Evolutionary conservation across 2,888 invertebrate genomes (phyloP).

Genomic region (Shargacucullia verbasci): DNA sequence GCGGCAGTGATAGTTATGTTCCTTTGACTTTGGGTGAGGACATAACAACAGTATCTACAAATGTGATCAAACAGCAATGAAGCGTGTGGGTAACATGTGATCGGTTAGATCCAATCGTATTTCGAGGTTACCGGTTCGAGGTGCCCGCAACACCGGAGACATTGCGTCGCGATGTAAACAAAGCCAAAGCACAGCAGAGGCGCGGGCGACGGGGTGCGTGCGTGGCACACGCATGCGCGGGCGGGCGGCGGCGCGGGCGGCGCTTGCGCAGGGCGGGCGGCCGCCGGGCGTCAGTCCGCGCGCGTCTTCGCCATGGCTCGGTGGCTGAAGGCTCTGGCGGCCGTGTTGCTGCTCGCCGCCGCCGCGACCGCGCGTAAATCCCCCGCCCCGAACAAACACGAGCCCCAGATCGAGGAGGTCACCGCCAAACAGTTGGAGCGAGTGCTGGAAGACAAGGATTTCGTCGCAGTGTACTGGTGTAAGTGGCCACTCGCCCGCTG

Average conservation of each 20-base stretch:
- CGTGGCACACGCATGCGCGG: slow-evolving; percentile 58
- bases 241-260: slow-evolving; percentile 58
- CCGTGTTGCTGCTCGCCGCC: slow-evolving; percentile 88
- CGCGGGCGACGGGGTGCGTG: slow-evolving; percentile 39
- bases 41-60: too few species aligned
- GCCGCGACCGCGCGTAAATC: slow-evolving; percentile 86
- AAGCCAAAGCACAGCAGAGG: slow-evolving; percentile 38
- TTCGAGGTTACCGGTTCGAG: slow-evolving; percentile 43
- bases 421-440: slow-evolving; percentile 97
- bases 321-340: slow-evolving; percentile 85
- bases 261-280: slow-evolving; percentile 72
- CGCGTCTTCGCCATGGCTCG: slow-evolving; percentile 88
- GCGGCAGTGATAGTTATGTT: too few species aligned
- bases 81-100: too few species aligned
- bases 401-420: slow-evolving; percentile 97
- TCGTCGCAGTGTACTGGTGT: slow-evolving; percentile 99
- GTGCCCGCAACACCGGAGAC: slow-evolving; percentile 30
- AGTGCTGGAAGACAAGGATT: slow-evolving; percentile 96
- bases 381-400: slow-evolving; percentile 77
- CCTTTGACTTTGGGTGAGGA: too few species aligned
- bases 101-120: slow-evolving; percentile 9
- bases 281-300: slow-evolving; percentile 81
- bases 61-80: too few species aligned
- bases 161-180: slow-evolving; percentile 69
- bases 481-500: slow-evolving; percentile 89